Percentiles rank a stretch among this genome's conserved stretches.
Conservation (phyloP, 2,888 invertebrate species). For the Tetrapedia diversipes region DNA sequence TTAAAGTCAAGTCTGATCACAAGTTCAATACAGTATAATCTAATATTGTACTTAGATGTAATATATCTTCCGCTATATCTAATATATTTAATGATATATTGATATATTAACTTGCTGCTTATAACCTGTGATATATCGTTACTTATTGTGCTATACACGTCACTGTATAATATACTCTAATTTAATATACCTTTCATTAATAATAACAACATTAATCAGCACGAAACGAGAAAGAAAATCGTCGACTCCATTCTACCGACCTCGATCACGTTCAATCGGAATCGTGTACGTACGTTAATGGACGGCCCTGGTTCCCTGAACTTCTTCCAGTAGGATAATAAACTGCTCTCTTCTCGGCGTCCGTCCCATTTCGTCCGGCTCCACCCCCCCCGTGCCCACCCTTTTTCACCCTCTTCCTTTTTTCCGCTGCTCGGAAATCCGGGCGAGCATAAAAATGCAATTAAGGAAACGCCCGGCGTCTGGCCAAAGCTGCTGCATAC, state of each 20-base stretch:
- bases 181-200: no score
- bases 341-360: slow-evolving; percentile 53
- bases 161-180: no score
- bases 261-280: slow-evolving; percentile 33
- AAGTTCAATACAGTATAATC: no score
- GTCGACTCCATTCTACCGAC: background rate
- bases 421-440: slow-evolving; percentile 67
- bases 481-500: slow-evolving; percentile 57
- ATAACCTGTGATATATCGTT: no score
- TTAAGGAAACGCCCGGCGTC: slow-evolving; percentile 77
- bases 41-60: no score
- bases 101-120: no score
- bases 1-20: no score
- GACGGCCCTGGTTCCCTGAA: slow-evolving; percentile 33
- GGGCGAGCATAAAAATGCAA: slow-evolving; percentile 79
- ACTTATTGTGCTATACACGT: no score
- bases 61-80: no score
- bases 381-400: slow-evolving; percentile 2
- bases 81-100: no score
- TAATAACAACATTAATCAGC: no score
- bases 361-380: slow-evolving; percentile 17
- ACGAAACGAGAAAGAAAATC: slow-evolving; percentile 23
- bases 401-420: slow-evolving; percentile 25
- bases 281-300: slow-evolving; percentile 59
- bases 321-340: slow-evolving; percentile 56